Evolutionary conservation across 92 coral and sea anemone genomes (phyloP).

Genomic region (Parazoanthus atlanticus): DNA sequence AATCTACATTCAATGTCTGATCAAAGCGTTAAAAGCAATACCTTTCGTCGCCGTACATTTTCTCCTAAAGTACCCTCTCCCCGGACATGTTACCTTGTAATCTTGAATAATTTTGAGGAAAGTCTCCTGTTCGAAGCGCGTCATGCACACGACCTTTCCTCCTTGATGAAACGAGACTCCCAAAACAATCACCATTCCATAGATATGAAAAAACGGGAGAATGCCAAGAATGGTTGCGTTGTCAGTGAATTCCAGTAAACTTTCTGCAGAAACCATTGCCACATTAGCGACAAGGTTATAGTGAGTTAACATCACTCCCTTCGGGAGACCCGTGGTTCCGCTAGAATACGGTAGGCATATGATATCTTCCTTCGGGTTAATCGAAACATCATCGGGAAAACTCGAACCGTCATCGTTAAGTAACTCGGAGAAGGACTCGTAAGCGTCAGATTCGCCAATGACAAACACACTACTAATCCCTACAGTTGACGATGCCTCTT

Average conservation of each 20-base stretch:
- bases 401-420: constrained; percentile 68
- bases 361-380: constrained; percentile 81
- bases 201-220: constrained; percentile 82
- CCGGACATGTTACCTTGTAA: constrained; percentile 64
- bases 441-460: constrained; percentile 85
- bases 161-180: constrained; percentile 63
- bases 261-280: constrained; percentile 49
- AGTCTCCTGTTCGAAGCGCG: constrained; percentile 69
- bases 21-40: too few species aligned
- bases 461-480: constrained; percentile 73
- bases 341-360: constrained; percentile 85
- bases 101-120: constrained; percentile 78
- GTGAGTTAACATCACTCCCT: constrained; percentile 96
- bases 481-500: constrained; percentile 60
- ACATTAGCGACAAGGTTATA: constrained; percentile 78
- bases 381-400: constrained; percentile 56
- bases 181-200: constrained; percentile 63
- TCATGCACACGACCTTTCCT: constrained; percentile 72
- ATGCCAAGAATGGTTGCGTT: constrained; percentile 71
- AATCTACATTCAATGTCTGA: too few species aligned
- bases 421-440: constrained; percentile 64
- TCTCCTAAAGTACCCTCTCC: background rate
- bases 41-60: background rate
- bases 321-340: constrained; percentile 91
- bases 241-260: constrained; percentile 33